Conservation (phyloP, 1,140 invertebrate species). For the Panagrolaimus sp. region DNA sequence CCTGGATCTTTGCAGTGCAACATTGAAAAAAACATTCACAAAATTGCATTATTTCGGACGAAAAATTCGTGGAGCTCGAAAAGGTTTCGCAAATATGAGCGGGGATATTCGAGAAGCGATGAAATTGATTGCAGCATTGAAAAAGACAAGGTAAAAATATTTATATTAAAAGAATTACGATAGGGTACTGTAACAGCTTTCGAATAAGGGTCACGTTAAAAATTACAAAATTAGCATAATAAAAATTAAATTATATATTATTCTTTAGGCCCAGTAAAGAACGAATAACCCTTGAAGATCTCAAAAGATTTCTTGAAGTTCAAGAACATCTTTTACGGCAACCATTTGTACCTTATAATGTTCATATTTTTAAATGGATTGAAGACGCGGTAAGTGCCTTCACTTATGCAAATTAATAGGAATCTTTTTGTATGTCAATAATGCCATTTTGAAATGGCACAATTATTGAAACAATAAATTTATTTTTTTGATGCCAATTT, state of each 20-base stretch:
- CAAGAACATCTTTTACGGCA: constrained; percentile 57
- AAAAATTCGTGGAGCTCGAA: constrained; percentile 55
- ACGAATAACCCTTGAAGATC: constrained; percentile 58
- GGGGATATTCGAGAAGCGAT: constrained; percentile 59
- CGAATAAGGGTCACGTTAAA: not conserved
- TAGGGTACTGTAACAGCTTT: constrained; percentile 22
- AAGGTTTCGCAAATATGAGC: constrained; percentile 54
- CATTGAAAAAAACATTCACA: constrained; percentile 57
- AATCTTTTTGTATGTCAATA: not conserved
- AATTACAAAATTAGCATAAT: not conserved
- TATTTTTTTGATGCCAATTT: not conserved
- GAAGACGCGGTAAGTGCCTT: constrained; percentile 43
- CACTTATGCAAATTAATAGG: constrained; percentile 3
- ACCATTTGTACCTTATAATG: constrained; percentile 59
- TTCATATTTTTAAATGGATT: constrained; percentile 59
- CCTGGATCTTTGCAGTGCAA: constrained; percentile 55
- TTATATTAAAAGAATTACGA: not conserved
- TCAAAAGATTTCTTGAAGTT: constrained; percentile 58
- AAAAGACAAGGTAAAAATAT: constrained; percentile 52
- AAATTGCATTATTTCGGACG: constrained; percentile 59
- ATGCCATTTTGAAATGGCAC: not conserved
- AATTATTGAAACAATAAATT: not conserved
- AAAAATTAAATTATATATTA: constrained; percentile 3
- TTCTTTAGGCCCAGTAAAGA: constrained; percentile 56
- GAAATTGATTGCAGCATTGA: constrained; percentile 58